Base-by-base conservation (phyloP, 1,140 invertebrate species). In the Aphelinus certus region DNA sequence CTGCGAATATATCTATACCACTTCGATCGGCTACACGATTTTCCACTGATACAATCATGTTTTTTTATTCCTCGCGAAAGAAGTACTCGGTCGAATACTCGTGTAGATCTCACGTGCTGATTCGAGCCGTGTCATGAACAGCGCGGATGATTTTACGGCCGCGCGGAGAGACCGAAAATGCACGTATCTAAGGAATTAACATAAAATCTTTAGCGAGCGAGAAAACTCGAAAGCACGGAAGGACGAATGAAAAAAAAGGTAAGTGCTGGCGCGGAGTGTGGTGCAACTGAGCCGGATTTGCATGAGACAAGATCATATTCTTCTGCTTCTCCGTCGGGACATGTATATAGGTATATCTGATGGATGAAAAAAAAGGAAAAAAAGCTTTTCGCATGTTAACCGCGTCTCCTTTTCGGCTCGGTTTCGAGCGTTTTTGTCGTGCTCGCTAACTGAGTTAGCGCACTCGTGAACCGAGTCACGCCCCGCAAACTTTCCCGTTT, bases 361-460 rank as follows among this genome's bases (percentile, higher is more conserved):
- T 42, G 4, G 58, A 62, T 26, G 48, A 42, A 55, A 47, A 42
- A 7, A 26, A 26, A 56, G 57, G n/a, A 68, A 65, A 66, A 63
- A 51, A 65, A 51, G 62, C 55, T 73, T 73, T 65, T 65, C 66
- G 66, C 61, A 65, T 73, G 73, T 75, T 75, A 77, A 77, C 69
- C 62, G 57, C 57, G 56, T 53, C 57, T 70, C 49, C 58, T 62
- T 56, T 62, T 70, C 57, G 26, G 55, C 56, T 51, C 66, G 42
- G 53, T 53, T 26, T 67, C 64, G 43, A 26, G 26, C 26, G 26
- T 26, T 26, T 26, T 26, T 26, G 26, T 26, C 42, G 49, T 55
- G 71, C 47, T 7, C 60, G 26, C 71, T 66, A 73, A 73, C 63
- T 26, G 60, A 58, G 71, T 66, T 73, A 71, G 46, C 10, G 51